A percentile compares a stretch with the other conserved stretches of the same genome.
phyloP scores from a whole-genome alignment of 2,113 vertebrate species.

The Hystrix cristata region DNA sequence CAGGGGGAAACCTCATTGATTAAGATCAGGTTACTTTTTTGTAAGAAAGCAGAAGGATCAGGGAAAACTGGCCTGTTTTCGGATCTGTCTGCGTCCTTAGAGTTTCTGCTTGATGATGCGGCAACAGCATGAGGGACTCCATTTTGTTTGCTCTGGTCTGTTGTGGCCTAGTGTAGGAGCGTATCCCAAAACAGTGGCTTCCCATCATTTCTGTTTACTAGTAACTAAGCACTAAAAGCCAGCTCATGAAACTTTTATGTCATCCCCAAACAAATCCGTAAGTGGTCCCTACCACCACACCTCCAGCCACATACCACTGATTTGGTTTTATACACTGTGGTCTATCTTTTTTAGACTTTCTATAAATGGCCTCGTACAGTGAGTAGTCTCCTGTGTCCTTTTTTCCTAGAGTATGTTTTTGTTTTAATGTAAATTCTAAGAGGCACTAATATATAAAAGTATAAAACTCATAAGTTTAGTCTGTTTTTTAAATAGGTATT shows the following conservation, averaged over 20 bases:
- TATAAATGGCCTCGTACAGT: background rate
- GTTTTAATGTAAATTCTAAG: conserved; percentile 3
- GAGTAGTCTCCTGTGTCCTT: background rate
- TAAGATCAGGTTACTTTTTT: background rate
- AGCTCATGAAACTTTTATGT: background rate
- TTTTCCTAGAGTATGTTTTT: background rate
- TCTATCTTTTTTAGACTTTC: background rate
- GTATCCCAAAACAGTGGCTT: background rate
- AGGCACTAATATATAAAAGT: background rate
- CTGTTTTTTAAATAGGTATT: background rate
- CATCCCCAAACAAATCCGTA: background rate
- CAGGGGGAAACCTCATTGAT: background rate
- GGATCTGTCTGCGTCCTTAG: background rate
- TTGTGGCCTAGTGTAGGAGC: background rate
- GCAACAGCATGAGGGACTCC: background rate
- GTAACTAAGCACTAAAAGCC: no score
- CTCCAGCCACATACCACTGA: background rate
- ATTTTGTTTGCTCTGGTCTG: background rate
- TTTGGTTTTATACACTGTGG: background rate
- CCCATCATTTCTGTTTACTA: no score
- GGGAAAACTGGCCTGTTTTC: background rate
- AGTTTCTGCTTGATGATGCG: background rate
- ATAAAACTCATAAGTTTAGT: background rate
- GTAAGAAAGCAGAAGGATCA: background rate
- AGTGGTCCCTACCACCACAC: background rate